phyloP scores from a whole-genome alignment of 2,113 vertebrate genomes.

The Mustela nigripes region DNA sequence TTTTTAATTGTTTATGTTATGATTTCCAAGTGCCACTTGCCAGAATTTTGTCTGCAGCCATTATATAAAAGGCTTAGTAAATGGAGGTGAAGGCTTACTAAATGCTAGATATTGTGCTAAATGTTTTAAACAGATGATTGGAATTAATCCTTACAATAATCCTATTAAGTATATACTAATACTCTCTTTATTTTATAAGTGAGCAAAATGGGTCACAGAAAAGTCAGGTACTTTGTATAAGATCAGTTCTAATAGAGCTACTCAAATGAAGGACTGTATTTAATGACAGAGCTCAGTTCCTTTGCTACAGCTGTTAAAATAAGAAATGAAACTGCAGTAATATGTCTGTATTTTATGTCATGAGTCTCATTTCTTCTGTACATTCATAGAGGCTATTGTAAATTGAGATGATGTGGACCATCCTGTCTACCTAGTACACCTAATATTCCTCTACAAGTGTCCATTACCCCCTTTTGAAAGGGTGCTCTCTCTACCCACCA shows the following conservation, averaged over 20 bases:
- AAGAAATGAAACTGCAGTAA: neutral
- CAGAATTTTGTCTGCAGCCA: neutral
- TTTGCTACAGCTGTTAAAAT: neutral
- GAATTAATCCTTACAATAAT: neutral
- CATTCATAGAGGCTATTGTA: neutral
- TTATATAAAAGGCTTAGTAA: neutral
- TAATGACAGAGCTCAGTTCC: neutral
- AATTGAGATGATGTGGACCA: neutral
- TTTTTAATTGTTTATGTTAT: neutral
- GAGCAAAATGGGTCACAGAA: neutral
- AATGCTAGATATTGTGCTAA: neutral
- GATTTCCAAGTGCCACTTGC: neutral
- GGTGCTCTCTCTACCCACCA: neutral
- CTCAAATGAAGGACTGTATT: neutral
- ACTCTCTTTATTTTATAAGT: neutral
- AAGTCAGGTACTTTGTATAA: neutral
- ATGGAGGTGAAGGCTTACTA: neutral
- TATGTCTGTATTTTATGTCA: neutral
- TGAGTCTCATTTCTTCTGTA: neutral
- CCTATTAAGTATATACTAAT: neutral
- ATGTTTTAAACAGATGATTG: neutral
- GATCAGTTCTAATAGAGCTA: neutral
- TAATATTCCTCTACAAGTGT: neutral
- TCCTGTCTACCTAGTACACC: neutral
- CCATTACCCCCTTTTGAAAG: neutral